A percentile compares a stretch with the other conserved stretches of the same genome.
Conservation (phyloP, 1,140 invertebrate species). For the Copidosoma floridanum region DNA sequence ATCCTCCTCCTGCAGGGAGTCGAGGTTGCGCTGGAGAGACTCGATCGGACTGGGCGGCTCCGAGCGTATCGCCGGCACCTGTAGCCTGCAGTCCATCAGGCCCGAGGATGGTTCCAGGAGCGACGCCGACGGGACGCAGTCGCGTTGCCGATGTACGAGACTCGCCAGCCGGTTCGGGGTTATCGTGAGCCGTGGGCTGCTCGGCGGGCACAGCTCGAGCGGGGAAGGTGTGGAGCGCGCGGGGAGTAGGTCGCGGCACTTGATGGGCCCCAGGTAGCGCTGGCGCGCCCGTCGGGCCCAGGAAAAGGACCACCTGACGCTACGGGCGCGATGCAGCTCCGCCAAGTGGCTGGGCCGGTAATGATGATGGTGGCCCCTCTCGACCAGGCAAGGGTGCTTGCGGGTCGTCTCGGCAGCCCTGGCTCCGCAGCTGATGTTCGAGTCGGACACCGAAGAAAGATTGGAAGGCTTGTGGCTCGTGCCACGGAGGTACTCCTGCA, state of each 20-base stretch:
- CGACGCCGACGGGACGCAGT: too few relatives aligned
- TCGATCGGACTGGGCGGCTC: slow-evolving; percentile 50
- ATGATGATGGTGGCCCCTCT: slow-evolving; percentile 1
- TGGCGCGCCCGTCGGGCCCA: slow-evolving; percentile 26
- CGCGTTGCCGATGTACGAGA: too few relatives aligned
- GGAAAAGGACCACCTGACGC: slow-evolving; percentile 31
- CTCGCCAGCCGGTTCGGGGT: slow-evolving; percentile 41
- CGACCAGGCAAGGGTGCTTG: slow-evolving; percentile 19
- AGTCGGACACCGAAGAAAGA: slow-evolving; percentile 47
- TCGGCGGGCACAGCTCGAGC: slow-evolving; percentile 22
- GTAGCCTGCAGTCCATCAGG: slow-evolving; percentile 29
- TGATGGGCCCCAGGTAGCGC: slow-evolving; percentile 28
- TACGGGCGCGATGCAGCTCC: slow-evolving; percentile 35
- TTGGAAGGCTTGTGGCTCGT: slow-evolving; percentile 41
- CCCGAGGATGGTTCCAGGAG: slow-evolving; percentile 26
- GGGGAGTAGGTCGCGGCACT: slow-evolving; percentile 29
- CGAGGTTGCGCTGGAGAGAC: slow-evolving; percentile 35
- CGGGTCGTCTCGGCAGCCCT: slow-evolving; percentile 10
- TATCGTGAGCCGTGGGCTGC: slow-evolving; percentile 38
- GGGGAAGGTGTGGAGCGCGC: slow-evolving; percentile 27
- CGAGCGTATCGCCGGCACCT: slow-evolving; percentile 44
- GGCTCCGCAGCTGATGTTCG: slow-evolving; percentile 41
- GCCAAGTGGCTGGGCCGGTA: slow-evolving; percentile 43
- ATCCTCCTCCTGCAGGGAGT: slow-evolving; percentile 31
- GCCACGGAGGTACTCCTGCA: too few relatives aligned